Evolutionary conservation across 1,140 invertebrate species (phyloP).

Genomic region (Leptinotarsa texana): DNA sequence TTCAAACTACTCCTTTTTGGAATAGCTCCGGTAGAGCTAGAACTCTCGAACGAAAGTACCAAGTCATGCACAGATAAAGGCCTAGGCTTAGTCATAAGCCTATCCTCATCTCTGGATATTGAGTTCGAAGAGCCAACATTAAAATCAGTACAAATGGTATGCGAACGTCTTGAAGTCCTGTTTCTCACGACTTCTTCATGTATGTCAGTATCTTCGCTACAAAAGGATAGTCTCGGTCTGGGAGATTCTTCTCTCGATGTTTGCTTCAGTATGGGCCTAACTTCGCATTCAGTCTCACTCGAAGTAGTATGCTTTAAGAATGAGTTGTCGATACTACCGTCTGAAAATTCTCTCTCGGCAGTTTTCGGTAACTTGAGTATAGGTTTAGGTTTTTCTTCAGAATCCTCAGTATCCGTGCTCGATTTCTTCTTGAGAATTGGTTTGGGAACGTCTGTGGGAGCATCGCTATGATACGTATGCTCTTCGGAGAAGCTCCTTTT

Average conservation of each 20-base stretch:
- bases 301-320: constrained; percentile 29
- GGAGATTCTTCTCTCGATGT: constrained; percentile 61
- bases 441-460: constrained; percentile 61
- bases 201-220: constrained; percentile 54
- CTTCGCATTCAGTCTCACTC: constrained; percentile 56
- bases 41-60: constrained; percentile 48
- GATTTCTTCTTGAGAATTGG: constrained; percentile 86
- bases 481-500: constrained; percentile 72
- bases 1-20: constrained; percentile 58
- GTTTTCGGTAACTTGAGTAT: constrained; percentile 77
- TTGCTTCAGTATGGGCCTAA: constrained; percentile 63
- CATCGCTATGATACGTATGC: constrained; percentile 50
- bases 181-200: constrained; percentile 29
- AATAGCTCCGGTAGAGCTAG: constrained; percentile 49
- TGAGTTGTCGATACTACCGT: constrained; percentile 29
- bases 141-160: constrained; percentile 48
- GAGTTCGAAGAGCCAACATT: constrained; percentile 35
- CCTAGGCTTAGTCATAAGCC: constrained; percentile 39
- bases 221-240: constrained; percentile 62
- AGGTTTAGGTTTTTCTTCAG: constrained; percentile 72
- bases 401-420: constrained; percentile 76
- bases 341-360: constrained; percentile 36
- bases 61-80: constrained; percentile 52
- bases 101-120: constrained; percentile 40
- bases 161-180: constrained; percentile 40